Evolutionary conservation across 1,140 invertebrate genomes (phyloP), one percentile per base, ranked within the genome.

Genomic region (Drosophila dunni): DNA sequence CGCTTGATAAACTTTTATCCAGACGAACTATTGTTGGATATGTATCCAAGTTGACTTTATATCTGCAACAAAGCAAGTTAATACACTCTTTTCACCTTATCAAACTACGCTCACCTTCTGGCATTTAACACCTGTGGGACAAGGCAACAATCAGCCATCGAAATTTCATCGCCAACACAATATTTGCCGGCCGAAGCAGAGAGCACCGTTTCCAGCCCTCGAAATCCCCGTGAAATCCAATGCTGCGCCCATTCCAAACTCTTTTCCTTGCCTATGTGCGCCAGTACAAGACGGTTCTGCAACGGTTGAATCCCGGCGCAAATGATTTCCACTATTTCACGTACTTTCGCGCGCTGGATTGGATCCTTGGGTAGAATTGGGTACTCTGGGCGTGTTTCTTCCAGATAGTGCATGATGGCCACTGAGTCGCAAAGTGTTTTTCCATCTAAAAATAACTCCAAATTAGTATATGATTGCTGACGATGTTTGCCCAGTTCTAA

Each of bases 91-190:
- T 29, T 20, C 17, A 20, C 17, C 4, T 29, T 6, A 5, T 29
- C 24, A 5, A 29, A 5, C 3, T 29, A 20, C 20, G 17, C 11
- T 13, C 15, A 96, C 96, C 96, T 95, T 92, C 95, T 94, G 38
- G 97, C 97, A 93, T 97, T 97, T 83, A 96, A 97, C 36, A 98
- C 96, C 94, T 99, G 98, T 42, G 98, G 98, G 29, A 99, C 96
- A 10, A 99, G 93, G 90, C 97, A 99, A 78, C 98, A 97, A 93
- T 99, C 98, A 33, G 98, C 98, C 83, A 99, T 93, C 0, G 97
- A 97, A 13, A 99, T 95, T 70, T 97, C 94, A 93, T 99, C 96
- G 2, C 98, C 98, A 4, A 99, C 96, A 92, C 97, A 98, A 91
- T 98, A 99, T 92, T 98, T 97, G 7, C 98, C 98, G 56, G 97